Percentiles rank a stretch among this genome's conserved stretches.
phyloP scores from a whole-genome alignment of 2,888 invertebrate genomes.

The Metalampra italica region DNA sequence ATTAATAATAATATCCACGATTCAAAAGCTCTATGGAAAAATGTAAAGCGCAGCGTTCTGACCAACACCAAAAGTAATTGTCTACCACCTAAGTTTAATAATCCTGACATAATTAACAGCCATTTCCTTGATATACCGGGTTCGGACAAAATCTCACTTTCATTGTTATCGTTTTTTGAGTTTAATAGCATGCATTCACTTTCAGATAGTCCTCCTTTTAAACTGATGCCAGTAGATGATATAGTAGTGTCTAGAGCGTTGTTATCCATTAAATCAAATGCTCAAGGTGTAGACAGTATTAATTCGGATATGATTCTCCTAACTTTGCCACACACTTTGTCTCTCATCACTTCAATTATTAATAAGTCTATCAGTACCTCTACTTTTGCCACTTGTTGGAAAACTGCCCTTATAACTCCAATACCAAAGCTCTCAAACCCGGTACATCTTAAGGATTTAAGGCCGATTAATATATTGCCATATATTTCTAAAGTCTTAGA shows the following conservation, averaged over 20 bases:
- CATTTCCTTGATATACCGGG: constrained; percentile 1
- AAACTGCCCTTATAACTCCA: background rate
- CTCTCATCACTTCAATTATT: background rate
- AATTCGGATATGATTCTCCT: background rate
- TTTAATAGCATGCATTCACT: background rate
- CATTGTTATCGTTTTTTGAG: background rate
- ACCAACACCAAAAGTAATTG: background rate
- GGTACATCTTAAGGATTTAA: background rate
- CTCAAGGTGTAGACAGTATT: background rate
- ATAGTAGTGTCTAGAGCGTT: background rate
- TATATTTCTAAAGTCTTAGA: constrained; percentile 13
- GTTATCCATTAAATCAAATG: background rate
- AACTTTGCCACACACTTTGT: background rate
- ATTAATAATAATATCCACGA: constrained; percentile 13
- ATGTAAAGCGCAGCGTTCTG: background rate
- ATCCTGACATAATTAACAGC: constrained; percentile 1
- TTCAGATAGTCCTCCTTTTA: background rate
- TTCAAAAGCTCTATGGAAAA: constrained; percentile 10
- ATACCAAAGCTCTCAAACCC: constrained; percentile 1
- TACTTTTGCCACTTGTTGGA: background rate
- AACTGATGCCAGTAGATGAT: background rate
- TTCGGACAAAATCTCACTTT: background rate
- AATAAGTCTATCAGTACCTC: background rate
- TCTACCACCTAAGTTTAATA: background rate
- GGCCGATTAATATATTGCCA: constrained; percentile 10